Evolutionary conservation across 1,140 invertebrate species (phyloP).

Genomic region (Drosophila navojoa): DNA sequence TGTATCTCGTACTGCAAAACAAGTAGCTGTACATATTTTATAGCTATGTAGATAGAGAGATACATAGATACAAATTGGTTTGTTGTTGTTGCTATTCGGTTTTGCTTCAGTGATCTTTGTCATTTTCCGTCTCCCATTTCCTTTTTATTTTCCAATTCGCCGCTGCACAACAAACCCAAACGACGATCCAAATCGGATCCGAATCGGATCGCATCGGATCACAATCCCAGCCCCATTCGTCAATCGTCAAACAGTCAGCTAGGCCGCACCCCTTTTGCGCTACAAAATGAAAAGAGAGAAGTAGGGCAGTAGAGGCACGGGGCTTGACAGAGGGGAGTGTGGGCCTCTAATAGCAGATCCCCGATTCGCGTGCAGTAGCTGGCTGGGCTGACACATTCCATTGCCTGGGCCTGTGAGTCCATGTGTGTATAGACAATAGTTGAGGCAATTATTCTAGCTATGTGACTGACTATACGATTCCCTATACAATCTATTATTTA

Average conservation of each 20-base stretch:
- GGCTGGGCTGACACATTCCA: conserved; percentile 51
- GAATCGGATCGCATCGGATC: conserved; percentile 20
- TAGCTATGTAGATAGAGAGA: conserved; percentile 8
- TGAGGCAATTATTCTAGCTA: neutral
- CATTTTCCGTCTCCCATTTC: conserved; percentile 80
- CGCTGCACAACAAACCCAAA: conserved; percentile 31
- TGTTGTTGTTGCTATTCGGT: conserved; percentile 63
- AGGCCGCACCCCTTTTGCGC: conserved; percentile 57
- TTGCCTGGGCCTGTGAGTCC: conserved; percentile 41
- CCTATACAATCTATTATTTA: neutral
- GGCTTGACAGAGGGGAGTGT: neutral
- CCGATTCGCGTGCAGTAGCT: conserved; percentile 54
- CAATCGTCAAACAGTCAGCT: conserved; percentile 14
- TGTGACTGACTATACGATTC: neutral
- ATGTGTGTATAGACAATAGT: conserved; percentile 24
- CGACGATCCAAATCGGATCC: conserved; percentile 32
- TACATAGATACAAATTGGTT: conserved; percentile 59
- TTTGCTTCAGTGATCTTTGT: conserved; percentile 80
- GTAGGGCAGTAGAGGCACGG: neutral
- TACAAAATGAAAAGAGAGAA: neutral
- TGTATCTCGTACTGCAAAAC: conserved; percentile 28
- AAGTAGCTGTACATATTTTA: conserved; percentile 25
- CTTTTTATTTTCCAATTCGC: conserved; percentile 61
- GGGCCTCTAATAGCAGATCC: conserved; percentile 31
- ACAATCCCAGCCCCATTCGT: conserved; percentile 13